Conservation (phyloP, 2,797 vertebrate genomes). For the Channallabes apus region DNA sequence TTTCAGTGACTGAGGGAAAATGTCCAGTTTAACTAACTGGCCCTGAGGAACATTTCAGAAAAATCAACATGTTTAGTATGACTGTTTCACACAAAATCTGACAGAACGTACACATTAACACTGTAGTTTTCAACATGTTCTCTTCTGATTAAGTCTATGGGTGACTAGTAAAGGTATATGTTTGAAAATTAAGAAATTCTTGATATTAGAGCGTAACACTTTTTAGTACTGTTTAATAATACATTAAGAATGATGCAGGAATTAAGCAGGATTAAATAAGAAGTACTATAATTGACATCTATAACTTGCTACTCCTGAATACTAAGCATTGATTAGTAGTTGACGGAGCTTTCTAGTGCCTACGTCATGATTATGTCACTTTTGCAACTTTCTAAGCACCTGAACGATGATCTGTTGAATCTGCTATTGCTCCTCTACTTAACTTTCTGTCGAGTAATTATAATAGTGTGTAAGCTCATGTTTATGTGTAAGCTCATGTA, state of each 20-base stretch:
- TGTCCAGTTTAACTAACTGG: conserved; percentile 9
- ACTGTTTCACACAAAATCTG: conserved; percentile 6
- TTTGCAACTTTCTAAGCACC: too few relatives aligned
- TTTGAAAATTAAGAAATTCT: not conserved
- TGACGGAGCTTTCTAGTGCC: too few relatives aligned
- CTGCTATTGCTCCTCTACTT: too few relatives aligned
- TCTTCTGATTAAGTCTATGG: not conserved
- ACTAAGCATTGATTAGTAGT: not conserved
- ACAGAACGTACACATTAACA: conserved; percentile 20
- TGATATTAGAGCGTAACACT: not conserved
- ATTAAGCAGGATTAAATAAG: not conserved
- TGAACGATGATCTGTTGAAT: too few relatives aligned
- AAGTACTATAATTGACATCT: not conserved
- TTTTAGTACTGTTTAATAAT: not conserved
- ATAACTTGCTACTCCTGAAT: not conserved
- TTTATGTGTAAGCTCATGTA: too few relatives aligned
- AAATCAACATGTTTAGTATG: conserved; percentile 12
- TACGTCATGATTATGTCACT: too few relatives aligned
- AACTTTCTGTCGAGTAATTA: too few relatives aligned
- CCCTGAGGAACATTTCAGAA: conserved; percentile 10
- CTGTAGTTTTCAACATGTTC: not conserved
- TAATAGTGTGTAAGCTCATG: too few relatives aligned
- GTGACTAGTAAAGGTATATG: not conserved
- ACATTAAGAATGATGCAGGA: not conserved
- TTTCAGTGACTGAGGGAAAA: conserved; percentile 32